Base-by-base conservation (phyloP, 2,888 invertebrate species). In the Agriopis leucophaearia region DNA sequence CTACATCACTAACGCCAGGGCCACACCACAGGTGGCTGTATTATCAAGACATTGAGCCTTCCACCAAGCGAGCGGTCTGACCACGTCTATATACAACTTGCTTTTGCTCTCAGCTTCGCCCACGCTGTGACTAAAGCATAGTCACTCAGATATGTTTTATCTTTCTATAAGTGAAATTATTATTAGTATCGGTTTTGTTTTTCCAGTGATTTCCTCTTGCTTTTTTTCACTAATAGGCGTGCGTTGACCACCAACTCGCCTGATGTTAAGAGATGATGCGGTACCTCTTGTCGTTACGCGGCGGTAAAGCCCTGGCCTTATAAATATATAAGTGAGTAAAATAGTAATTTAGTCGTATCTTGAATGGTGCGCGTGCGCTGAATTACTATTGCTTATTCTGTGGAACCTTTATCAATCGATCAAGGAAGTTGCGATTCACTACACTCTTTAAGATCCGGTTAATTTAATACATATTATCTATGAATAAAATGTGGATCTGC, bases 401-500 rank as follows among this genome's bases (percentile, higher is more conserved):
- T 52, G 36, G 15, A 18, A 15, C 3, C 12, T 18, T 40, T 40
- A 54, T 63, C 63, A 54, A 10, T 16, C 38, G 18, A 56, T 63
- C 48, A 42, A 42, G 51, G 59, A 60, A 60, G 36, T 50, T 13
- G 42, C 45, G 52, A 27, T 42, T 51, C 61, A 45, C 45, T 61
- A 38, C 61, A 27, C 60, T 51, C 40, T 38, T 36, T 8, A 48
- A 55, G 47, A 56, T 57, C 54, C 52, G 45, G 56, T 65, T 56
- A 38, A 45, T 44, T 65, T 51, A 36, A 52, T 48, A 3, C n/a
- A n/a, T n/a, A n/a, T n/a, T n/a, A n/a, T n/a, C n/a, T n/a, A n/a
- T n/a, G n/a, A n/a, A n/a, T n/a, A 27, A 5, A 27, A 27, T 5
- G 27, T 3, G 27, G 27, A 5, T 27, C 3, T 27, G 27, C 27